These are phyloP conservation scores for Eupithecia abbreviata DNA, from an alignment of 2,888 invertebrate species.

Conservation along the genomic window DNA sequence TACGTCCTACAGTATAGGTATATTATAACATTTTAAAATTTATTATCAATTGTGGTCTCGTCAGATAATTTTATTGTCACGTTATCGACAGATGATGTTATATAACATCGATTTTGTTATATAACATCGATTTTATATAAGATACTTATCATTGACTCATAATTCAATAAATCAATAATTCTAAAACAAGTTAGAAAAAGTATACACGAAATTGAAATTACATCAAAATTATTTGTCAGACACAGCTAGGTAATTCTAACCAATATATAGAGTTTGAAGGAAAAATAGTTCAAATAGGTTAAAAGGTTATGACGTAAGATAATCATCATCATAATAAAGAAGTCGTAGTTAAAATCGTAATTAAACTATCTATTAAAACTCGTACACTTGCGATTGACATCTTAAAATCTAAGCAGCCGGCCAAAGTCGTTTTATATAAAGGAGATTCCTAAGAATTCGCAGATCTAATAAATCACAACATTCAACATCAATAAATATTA, in stretches of 20 bases:
- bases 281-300: slow-evolving; percentile 16
- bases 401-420: slow-evolving; percentile 64
- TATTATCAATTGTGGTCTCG: slow-evolving; percentile 70
- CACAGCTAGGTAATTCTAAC: slow-evolving; percentile 80
- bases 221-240: slow-evolving; percentile 77
- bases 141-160: slow-evolving; percentile 17
- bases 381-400: slow-evolving; percentile 77
- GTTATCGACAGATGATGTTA: slow-evolving; percentile 24
- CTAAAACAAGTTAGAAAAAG: background rate
- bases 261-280: slow-evolving; percentile 49
- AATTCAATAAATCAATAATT: background rate
- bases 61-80: slow-evolving; percentile 68
- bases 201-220: slow-evolving; percentile 31
- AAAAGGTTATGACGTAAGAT: slow-evolving; percentile 16
- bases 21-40: slow-evolving; percentile 56
- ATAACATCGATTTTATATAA: slow-evolving; percentile 16
- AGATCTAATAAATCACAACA: slow-evolving; percentile 62
- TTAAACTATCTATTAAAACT: slow-evolving; percentile 36
- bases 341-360: slow-evolving; percentile 18
- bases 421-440: slow-evolving; percentile 73
- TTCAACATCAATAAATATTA: slow-evolving; percentile 55
- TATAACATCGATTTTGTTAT: slow-evolving; percentile 15
- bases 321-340: slow-evolving; percentile 23
- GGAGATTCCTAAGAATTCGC: slow-evolving; percentile 60
- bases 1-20: slow-evolving; percentile 52